Base-by-base conservation (phyloP, 2,113 vertebrate species). In the Tetrao urogallus region DNA sequence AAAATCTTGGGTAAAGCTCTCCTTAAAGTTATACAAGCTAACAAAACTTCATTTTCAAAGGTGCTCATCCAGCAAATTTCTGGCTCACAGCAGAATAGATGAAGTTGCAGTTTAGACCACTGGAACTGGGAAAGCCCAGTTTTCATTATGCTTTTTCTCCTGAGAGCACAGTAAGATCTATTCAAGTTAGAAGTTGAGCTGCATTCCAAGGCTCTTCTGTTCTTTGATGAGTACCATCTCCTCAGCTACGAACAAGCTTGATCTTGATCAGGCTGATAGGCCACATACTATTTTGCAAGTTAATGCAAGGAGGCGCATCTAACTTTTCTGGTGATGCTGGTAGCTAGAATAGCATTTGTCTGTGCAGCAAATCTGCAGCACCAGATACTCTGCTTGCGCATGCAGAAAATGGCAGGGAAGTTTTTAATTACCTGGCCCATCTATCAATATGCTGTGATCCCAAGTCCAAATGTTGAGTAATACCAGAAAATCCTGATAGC, bases 111-210 rank as follows among this genome's bases (percentile, higher is more conserved):
- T 65, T 84, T 22, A 22, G 9, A 45, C 65, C 6, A 24, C 72
- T 8, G 14, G 27, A 47, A 80, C 0, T 56, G 27, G 30, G 20
- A 3, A 80, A 83, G 36, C 2, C 0, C 0, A 36, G 81, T 58
- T 50, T 3, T 50, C 1, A 3, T 6, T 40, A 56, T 71, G 25
- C 8, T 71, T 92, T 71, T 75, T 6, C 74, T 63, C 34, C 20
- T 47, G 56, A 75, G 47, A 58, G 34, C 22, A 64, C 34, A 45
- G 50, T 20, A 60, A 67, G 12, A 80, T n/a, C 9, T 66, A n/a
- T 5, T 32, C 10, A 57, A 1, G 1, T 58, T 30, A 30, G 58
- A 50, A 64, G 15, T 20, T 10, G 1, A 52, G 32, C 61, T 52
- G 25, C 45, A 42, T 71, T 56, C 83, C 58, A 60, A 11, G 66